Base-by-base conservation (phyloP, 2,797 vertebrate species). In the Cyprinella venusta region DNA sequence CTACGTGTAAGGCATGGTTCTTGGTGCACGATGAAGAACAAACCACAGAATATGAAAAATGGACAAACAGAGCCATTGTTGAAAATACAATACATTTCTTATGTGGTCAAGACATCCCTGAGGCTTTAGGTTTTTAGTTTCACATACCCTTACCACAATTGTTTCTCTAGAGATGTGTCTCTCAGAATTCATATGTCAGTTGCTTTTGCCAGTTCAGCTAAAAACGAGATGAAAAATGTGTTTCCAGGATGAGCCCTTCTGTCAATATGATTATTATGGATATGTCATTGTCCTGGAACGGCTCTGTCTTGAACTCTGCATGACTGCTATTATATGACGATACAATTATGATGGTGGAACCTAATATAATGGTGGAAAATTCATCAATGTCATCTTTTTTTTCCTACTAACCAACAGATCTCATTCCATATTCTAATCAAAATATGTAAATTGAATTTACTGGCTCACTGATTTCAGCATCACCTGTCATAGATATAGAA, bases 331-430 rank as follows among this genome's bases (percentile, higher is more conserved):
- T 61, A 83, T 76, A 61, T 68, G 81, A 45, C 15, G 38, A 69
- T 69, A 69, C 8, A 76, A 69, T 83, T 76, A 76, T 83, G 64
- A 69, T 69, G 64, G n/a, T 68, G 72, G 40, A 76, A 77, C 64
- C 72, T 68, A 76, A 83, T 59, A 83, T 76, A 69, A 77, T 83
- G 54, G 75, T 83, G 75, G 81, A 78, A 83, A 83, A 79, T 78
- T 61, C 75, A 78, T 83, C 75, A 83, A 61, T 78, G 75, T 79
- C 82, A 70, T 15, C 70, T 83, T 77, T 77, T 68, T 69, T 48
- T 36, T 33, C 30, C 50, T 56, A 61, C 74, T 83, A 83, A 69
- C 74, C 75, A 70, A 68, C 67, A 64, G 33, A 71, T 68, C 42
- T 33, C 75, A 83, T 83, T 78, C 16, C 75, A 78, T 79, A 68